Percentiles rank a stretch among this genome's conserved stretches.
Evolutionary conservation across 2,797 vertebrate genomes (phyloP).

Genomic region (Enteromius anoplus): DNA sequence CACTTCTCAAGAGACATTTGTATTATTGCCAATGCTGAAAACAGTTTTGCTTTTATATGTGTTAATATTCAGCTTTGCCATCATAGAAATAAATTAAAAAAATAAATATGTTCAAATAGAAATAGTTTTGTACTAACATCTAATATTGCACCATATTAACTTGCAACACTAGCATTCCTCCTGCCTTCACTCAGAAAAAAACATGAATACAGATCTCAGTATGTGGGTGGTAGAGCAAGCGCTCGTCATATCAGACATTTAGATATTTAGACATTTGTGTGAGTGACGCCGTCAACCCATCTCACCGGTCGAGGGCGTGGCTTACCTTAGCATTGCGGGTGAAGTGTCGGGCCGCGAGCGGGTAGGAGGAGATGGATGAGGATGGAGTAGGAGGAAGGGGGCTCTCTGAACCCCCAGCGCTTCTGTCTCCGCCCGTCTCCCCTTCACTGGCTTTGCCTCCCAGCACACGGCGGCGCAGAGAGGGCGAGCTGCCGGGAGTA

Average conservation of each 20-base stretch:
- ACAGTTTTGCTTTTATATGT: neutral
- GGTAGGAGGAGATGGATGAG: constrained; percentile 80
- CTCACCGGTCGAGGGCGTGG: neutral
- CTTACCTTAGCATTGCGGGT: constrained; percentile 88
- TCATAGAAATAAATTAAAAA: neutral
- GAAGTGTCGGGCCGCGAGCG: constrained; percentile 84
- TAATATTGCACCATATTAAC: neutral
- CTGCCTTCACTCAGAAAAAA: neutral
- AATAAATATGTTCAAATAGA: neutral
- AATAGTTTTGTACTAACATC: neutral
- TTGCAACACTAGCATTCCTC: constrained; percentile 1
- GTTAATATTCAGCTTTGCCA: neutral
- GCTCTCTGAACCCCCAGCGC: constrained; percentile 68
- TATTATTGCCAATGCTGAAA: neutral
- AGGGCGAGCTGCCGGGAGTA: constrained; percentile 89
- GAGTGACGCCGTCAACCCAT: neutral
- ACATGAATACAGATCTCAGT: neutral
- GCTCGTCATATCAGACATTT: neutral
- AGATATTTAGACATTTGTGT: neutral
- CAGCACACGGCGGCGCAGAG: constrained; percentile 84
- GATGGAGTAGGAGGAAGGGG: constrained; percentile 73
- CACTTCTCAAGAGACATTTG: neutral
- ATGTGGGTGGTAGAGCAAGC: neutral
- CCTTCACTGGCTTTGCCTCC: constrained; percentile 78
- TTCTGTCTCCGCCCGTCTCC: constrained; percentile 70